These are phyloP conservation scores for Dipodomys spectabilis DNA, from an alignment of 2,113 vertebrate species.

Conservation along the genomic window DNA sequence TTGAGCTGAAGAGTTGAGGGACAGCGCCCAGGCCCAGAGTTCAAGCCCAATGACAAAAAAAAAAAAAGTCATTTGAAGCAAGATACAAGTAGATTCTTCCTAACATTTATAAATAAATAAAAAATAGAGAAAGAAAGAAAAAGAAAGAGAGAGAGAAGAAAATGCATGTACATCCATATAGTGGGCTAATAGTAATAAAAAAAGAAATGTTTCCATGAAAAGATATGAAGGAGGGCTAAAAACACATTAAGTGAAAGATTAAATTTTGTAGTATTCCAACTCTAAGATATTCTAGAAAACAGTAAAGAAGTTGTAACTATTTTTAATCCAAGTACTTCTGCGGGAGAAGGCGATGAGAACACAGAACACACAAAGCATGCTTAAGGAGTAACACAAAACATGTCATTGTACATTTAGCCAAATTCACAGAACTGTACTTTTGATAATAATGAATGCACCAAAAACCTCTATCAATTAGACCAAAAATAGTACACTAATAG, in stretches of 20 bases:
- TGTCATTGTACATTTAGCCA: not conserved
- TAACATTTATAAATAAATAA: not conserved
- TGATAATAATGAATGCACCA: not conserved
- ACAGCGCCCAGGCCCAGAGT: no score
- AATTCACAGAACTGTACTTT: not conserved
- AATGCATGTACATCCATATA: not conserved
- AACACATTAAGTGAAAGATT: not conserved
- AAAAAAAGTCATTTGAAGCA: slow-evolving; percentile 17
- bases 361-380: not conserved
- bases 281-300: not conserved
- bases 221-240: not conserved
- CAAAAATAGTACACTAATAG: not conserved
- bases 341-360: not conserved
- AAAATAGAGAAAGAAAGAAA: not conserved
- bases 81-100: not conserved
- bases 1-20: no score
- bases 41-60: no score
- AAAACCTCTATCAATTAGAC: not conserved
- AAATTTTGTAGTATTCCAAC: not conserved
- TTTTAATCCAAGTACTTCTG: not conserved
- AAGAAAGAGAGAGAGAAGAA: not conserved
- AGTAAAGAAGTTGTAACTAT: no score
- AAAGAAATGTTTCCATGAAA: not conserved
- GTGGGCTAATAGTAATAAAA: not conserved
- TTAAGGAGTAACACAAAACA: not conserved